Conservation (phyloP, 2,888 invertebrate genomes). For the Pyrrhosoma nymphula region DNA sequence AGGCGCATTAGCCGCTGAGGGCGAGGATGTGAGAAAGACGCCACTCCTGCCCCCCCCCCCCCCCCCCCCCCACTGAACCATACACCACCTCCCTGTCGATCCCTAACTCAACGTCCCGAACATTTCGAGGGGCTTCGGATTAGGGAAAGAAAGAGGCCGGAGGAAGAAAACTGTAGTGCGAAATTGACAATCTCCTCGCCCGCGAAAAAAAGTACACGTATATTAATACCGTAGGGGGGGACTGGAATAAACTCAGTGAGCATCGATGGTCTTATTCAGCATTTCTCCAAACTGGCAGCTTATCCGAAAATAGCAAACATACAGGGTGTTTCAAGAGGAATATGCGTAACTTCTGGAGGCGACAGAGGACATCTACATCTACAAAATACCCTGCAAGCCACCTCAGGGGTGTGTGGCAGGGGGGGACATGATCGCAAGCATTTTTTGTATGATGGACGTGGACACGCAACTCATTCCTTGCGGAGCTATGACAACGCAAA, state of each 20-base stretch:
- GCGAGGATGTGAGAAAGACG: background rate
- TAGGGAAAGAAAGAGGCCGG: background rate
- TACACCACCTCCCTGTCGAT: background rate
- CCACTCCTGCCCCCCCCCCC: background rate
- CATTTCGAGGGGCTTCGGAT: conserved; percentile 39
- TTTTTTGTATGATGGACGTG: too few relatives aligned
- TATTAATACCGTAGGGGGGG: background rate
- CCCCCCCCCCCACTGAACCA: background rate
- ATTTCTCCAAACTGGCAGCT: background rate
- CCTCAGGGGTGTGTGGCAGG: too few relatives aligned
- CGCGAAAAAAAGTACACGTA: background rate
- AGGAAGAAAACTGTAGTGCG: background rate
- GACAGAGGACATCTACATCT: too few relatives aligned
- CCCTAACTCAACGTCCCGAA: background rate
- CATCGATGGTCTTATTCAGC: background rate
- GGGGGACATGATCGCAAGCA: too few relatives aligned
- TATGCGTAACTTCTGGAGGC: too few relatives aligned
- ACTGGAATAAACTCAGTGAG: background rate
- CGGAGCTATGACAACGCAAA: too few relatives aligned
- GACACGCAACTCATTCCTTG: too few relatives aligned
- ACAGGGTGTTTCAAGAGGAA: too few relatives aligned
- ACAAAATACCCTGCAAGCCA: too few relatives aligned
- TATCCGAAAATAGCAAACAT: background rate
- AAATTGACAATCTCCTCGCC: background rate
- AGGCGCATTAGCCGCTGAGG: background rate